phyloP scores from a whole-genome alignment of 2,888 invertebrate species.

The Cantharis rufa region DNA sequence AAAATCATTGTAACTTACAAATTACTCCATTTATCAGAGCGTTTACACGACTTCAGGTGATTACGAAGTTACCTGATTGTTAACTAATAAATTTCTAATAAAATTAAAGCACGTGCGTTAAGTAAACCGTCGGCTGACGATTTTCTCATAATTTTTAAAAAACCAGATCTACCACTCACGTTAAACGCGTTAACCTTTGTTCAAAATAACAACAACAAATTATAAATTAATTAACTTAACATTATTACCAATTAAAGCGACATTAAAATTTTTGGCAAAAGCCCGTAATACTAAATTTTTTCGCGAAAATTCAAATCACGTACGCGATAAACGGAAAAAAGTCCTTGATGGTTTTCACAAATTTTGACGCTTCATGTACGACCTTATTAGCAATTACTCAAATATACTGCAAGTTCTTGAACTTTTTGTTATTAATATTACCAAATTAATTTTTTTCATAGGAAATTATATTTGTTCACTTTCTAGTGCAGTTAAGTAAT shows the following conservation, averaged over 20 bases:
- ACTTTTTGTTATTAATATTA: background rate
- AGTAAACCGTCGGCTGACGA: background rate
- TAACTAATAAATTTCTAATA: background rate
- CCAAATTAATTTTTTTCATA: background rate
- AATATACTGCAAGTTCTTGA: background rate
- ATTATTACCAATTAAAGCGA: background rate
- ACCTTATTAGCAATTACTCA: background rate
- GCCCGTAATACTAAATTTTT: background rate
- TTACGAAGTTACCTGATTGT: background rate
- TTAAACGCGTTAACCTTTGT: background rate
- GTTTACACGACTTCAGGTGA: background rate
- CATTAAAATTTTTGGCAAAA: background rate
- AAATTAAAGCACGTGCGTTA: background rate
- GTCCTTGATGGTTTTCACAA: background rate
- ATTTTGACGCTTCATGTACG: slow-evolving; percentile 1
- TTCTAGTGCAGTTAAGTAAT: background rate
- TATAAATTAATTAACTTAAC: background rate
- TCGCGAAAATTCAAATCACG: background rate
- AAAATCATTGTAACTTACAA: background rate
- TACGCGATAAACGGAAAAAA: background rate
- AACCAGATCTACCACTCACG: background rate
- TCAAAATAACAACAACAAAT: background rate
- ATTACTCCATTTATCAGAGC: background rate
- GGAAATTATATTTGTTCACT: background rate
- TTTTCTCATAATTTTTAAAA: background rate